Base-by-base conservation (phyloP, 2,797 vertebrate genomes). In the Brachyalestes nurse region DNA sequence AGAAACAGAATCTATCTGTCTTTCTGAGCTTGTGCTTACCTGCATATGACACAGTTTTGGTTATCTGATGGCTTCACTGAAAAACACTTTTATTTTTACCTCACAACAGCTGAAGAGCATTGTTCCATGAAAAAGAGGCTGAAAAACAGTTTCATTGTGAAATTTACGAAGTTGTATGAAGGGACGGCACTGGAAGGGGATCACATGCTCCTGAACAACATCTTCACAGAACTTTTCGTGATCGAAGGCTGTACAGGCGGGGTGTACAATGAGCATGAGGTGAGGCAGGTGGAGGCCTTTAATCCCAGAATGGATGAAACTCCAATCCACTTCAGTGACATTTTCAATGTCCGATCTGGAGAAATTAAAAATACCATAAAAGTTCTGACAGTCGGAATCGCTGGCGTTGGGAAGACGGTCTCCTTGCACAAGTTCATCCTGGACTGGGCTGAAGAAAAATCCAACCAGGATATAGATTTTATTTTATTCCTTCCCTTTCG, bases 401-500 rank as follows among this genome's bases (percentile, higher is more conserved):
- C 73, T 40, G 79, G 79, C 23, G 73, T 71, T 23, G 79, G 80
- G 6, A 81, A 81, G 69, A 77, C 73, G 4, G 64, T 76, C 65
- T 64, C 34, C 19, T 65, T 76, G 16, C 80, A 77, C 4, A 81
- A 77, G 66, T 77, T 76, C 45, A 64, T 74, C 14, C 71, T 75
- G 21, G 72, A 67, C 78, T 80, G 78, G 78, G 78, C 78, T 10
- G 78, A 80, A 49, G 72, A 13, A 10, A 62, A 76, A 19, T 14
- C 38, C 23, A 81, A 76, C 38, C 65, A 81, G 45, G 73, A 81
- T 25, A 53, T 81, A n/a, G 53, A 81, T 42, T 60, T 65, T 19
- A 17, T 81, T 16, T 51, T 81, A 0, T 40, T 61, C 10, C 55
- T 81, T 49, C 73, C 65, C 28, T 81, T 81, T 10, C 19, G 57